A percentile compares a stretch with the other conserved stretches of the same genome.
phyloP scores from a whole-genome alignment of 1,140 invertebrate genomes.

The Brachionus plicatilis region DNA sequence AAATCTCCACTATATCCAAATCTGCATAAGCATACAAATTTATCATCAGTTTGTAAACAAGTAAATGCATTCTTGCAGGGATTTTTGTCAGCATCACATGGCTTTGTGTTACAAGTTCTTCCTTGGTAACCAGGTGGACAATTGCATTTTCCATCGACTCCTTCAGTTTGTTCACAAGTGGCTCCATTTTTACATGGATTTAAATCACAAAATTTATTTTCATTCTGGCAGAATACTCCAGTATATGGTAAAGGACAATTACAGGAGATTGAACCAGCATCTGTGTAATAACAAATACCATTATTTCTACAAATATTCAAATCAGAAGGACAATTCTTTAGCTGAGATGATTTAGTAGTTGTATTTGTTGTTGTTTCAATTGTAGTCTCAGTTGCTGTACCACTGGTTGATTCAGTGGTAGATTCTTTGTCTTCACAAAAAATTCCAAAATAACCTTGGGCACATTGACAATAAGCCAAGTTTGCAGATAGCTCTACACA shows the following conservation, averaged over 20 bases:
- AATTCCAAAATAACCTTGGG: not conserved
- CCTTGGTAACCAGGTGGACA: not conserved
- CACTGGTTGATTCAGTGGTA: too few species aligned
- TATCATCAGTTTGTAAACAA: not conserved
- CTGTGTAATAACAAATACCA: not conserved
- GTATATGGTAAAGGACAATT: not conserved
- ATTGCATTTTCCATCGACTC: not conserved
- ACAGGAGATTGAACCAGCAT: not conserved
- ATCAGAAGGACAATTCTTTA: not conserved
- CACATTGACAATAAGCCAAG: not conserved
- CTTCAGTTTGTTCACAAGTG: not conserved
- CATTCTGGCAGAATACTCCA: not conserved
- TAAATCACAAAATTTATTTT: not conserved
- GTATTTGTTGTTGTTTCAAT: not conserved
- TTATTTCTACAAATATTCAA: not conserved
- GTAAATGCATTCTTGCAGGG: not conserved
- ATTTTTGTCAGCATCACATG: not conserved
- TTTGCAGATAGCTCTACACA: not conserved
- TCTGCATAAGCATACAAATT: not conserved
- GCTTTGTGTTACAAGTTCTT: not conserved
- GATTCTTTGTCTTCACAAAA: not conserved
- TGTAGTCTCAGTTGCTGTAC: not conserved
- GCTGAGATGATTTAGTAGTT: not conserved
- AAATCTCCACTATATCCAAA: not conserved
- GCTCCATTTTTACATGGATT: slow-evolving; percentile 25